Percentiles rank a stretch among this genome's conserved stretches.
These are phyloP conservation scores for Hoplodrina blanda DNA, from an alignment of 2,888 invertebrate species.

Conservation along the genomic window DNA sequence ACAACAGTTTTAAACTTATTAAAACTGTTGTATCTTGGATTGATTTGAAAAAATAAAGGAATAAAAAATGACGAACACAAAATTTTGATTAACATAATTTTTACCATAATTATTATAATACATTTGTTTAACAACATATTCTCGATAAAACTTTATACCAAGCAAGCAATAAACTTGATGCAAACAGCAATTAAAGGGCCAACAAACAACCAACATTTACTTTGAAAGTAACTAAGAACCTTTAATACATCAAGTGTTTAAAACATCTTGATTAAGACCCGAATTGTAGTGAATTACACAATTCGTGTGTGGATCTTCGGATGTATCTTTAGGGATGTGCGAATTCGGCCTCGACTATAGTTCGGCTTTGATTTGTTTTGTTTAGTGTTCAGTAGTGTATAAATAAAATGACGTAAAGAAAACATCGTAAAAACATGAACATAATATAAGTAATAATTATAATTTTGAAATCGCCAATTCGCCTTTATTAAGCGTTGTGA, in stretches of 20 bases:
- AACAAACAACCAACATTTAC: conserved; percentile 54
- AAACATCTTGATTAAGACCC: conserved; percentile 64
- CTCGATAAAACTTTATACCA: conserved; percentile 47
- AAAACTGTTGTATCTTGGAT: no score
- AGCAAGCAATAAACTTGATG: conserved; percentile 39
- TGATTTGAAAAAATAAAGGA: no score
- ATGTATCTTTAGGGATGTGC: conserved; percentile 28
- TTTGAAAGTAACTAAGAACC: conserved; percentile 53
- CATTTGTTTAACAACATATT: conserved; percentile 27
- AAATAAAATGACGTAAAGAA: no score
- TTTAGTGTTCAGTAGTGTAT: no score
- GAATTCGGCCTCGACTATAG: not conserved
- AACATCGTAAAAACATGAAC: no score
- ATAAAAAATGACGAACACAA: no score
- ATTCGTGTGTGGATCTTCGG: conserved; percentile 45
- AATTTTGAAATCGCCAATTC: no score
- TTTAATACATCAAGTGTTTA: conserved; percentile 60
- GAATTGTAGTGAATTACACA: conserved; percentile 54
- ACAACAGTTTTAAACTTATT: no score
- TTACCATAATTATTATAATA: not conserved
- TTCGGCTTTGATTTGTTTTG: not conserved
- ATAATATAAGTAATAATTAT: no score
- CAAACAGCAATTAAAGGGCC: conserved; percentile 54
- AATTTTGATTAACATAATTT: no score
- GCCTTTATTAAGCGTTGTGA: no score